Evolutionary conservation across 2,797 vertebrate genomes (phyloP).

Genomic region (Ctenochaetus hawaiiensis): DNA sequence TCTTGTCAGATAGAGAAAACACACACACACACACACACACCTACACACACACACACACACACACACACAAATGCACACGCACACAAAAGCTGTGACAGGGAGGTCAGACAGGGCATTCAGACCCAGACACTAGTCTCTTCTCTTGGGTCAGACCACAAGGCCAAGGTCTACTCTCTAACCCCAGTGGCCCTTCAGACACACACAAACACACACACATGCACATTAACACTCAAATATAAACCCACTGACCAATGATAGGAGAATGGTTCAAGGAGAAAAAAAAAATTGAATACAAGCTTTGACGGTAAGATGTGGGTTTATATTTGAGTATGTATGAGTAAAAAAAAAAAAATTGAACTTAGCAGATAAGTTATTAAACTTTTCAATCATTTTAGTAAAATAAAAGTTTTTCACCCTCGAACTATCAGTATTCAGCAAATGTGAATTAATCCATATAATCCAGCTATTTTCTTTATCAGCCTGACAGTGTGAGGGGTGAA

Average conservation of each 20-base stretch:
- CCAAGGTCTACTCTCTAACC: slow-evolving; percentile 82
- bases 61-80: slow-evolving; percentile 40
- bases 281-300: slow-evolving; percentile 37
- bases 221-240: slow-evolving; percentile 35
- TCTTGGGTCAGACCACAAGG: slow-evolving; percentile 84
- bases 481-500: slow-evolving; percentile 16
- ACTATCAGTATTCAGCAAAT: slow-evolving; percentile 29
- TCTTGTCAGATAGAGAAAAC: slow-evolving; percentile 47
- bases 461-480: slow-evolving; percentile 37
- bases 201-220: slow-evolving; percentile 36
- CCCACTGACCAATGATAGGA: slow-evolving; percentile 68
- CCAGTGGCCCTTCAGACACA: slow-evolving; percentile 54
- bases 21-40: slow-evolving; percentile 43
- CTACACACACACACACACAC: slow-evolving; percentile 37
- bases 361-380: slow-evolving; percentile 20
- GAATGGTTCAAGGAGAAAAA: slow-evolving; percentile 53
- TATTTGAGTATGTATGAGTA: slow-evolving; percentile 19
- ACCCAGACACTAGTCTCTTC: slow-evolving; percentile 83
- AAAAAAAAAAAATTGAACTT: slow-evolving; percentile 17
- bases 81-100: slow-evolving; percentile 63
- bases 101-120: slow-evolving; percentile 82
- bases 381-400: slow-evolving; percentile 21
- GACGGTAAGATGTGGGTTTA: slow-evolving; percentile 23
- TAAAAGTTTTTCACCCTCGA: slow-evolving; percentile 16
- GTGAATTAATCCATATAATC: slow-evolving; percentile 38